Conservation (phyloP, 2,797 vertebrate genomes). For the Muscicapa comitata region DNA sequence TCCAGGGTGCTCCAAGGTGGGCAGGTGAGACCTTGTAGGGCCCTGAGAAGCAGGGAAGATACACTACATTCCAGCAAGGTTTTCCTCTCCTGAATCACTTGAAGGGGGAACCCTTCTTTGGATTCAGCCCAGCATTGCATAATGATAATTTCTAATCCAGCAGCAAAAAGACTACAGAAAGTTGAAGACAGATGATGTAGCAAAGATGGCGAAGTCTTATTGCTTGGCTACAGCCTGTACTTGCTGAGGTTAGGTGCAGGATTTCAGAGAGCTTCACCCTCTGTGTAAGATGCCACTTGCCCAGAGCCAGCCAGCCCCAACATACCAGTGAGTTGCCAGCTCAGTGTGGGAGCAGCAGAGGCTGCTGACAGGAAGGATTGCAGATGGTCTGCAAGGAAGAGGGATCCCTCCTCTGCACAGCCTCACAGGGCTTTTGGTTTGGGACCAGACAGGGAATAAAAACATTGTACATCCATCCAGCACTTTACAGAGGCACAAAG, state of each 20-base stretch:
- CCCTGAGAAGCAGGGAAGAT: not conserved
- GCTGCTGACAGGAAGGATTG: not conserved
- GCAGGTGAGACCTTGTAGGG: not conserved
- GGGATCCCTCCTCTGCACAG: not conserved
- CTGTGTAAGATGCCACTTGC: not conserved
- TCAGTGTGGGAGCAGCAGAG: not conserved
- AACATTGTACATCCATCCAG: not conserved
- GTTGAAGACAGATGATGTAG: slow-evolving; percentile 52
- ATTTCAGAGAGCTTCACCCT: slow-evolving; percentile 8
- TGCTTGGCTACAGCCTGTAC: not conserved
- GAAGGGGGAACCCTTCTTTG: not conserved
- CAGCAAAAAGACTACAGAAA: slow-evolving; percentile 43
- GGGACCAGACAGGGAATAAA: not conserved
- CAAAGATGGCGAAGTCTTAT: slow-evolving; percentile 7
- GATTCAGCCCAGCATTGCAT: not conserved
- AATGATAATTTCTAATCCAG: slow-evolving; percentile 47
- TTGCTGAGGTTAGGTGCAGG: not conserved
- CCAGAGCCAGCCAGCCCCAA: not conserved
- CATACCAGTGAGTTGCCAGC: not conserved
- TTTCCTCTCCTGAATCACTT: not conserved
- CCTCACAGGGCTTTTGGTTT: not conserved
- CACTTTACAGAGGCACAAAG: not conserved
- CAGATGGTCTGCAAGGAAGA: not conserved
- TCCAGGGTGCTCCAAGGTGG: not conserved
- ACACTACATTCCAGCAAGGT: accelerated